Conservation (phyloP, 2,888 invertebrate genomes). For the Cacoxenus indagator region DNA sequence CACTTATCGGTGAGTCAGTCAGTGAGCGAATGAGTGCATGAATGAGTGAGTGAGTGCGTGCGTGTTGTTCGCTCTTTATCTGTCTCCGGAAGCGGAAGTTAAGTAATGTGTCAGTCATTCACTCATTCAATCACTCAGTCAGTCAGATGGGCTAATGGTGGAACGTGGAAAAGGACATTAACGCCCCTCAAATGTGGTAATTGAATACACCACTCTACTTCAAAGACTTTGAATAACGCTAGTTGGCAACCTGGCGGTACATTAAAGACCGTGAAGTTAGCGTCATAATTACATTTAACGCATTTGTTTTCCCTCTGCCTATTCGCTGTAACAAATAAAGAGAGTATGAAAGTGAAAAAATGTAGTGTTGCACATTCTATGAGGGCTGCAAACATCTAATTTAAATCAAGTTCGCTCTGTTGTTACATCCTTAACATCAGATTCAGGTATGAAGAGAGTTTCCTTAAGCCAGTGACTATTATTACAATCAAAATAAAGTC, state of each 20-base stretch:
- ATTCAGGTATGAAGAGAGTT: too few species aligned
- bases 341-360: too few species aligned
- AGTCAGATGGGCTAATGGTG: background rate
- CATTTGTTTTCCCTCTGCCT: conserved; percentile 4
- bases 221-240: background rate
- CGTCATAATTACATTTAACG: conserved; percentile 15
- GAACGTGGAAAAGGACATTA: conserved; percentile 15
- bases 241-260: background rate
- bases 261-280: conserved; percentile 14
- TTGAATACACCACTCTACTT: background rate
- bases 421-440: too few species aligned
- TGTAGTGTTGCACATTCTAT: too few species aligned
- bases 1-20: background rate
- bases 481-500: too few species aligned
- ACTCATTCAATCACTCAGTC: conserved; percentile 41
- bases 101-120: conserved; percentile 58
- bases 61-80: conserved; percentile 15
- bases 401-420: too few species aligned
- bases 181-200: conserved; percentile 12
- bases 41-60: conserved; percentile 9
- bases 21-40: background rate
- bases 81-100: conserved; percentile 56
- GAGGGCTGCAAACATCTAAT: too few species aligned
- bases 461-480: too few species aligned
- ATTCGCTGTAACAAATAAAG: too few species aligned